These are phyloP conservation scores for Tyto alba DNA, from an alignment of 2,113 vertebrate species.

Conservation along the genomic window DNA sequence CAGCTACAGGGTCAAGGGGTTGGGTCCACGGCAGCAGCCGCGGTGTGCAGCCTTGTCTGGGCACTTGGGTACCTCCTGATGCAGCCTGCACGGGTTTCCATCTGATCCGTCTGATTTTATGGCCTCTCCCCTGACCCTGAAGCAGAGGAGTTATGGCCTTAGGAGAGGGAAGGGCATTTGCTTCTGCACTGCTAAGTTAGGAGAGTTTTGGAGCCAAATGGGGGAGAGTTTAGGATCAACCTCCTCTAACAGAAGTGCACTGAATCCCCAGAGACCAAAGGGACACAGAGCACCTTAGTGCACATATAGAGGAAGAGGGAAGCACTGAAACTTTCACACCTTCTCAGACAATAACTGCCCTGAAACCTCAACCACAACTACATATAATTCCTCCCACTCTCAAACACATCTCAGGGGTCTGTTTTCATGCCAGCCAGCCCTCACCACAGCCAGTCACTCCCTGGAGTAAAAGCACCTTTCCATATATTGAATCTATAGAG, in stretches of 20 bases:
- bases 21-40: not conserved
- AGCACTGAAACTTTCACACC: not conserved
- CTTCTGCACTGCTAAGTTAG: not conserved
- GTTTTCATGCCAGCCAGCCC: not conserved
- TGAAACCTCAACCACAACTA: not conserved
- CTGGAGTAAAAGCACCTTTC: not conserved
- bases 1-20: not conserved
- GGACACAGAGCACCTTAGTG: not conserved
- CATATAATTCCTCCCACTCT: not conserved
- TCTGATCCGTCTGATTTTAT: not conserved
- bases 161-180: not conserved
- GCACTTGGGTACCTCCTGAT: not conserved
- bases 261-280: not conserved
- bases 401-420: not conserved
- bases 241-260: not conserved
- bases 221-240: not conserved
- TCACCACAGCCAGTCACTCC: fast-evolving
- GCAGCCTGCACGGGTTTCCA: not conserved
- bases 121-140: not conserved
- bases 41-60: not conserved
- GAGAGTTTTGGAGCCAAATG: not conserved
- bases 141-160: not conserved
- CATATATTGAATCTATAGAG: fast-evolving
- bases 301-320: not conserved
- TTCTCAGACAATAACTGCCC: not conserved